These are phyloP conservation scores for Drosophila prolongata DNA, from an alignment of 2,888 invertebrate genomes.

Conservation along the genomic window DNA sequence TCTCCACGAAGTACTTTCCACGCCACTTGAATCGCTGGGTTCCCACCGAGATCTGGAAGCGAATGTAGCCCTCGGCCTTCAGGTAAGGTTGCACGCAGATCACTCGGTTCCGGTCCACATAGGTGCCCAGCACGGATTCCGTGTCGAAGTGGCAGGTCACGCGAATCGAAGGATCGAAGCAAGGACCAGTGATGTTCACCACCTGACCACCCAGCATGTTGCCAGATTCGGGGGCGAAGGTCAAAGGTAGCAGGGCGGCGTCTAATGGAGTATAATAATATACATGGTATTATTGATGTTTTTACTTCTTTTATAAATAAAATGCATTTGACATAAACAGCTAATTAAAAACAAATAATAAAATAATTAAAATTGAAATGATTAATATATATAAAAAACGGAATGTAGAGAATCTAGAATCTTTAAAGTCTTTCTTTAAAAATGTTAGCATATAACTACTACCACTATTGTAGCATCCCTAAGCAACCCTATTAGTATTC, in stretches of 20 bases:
- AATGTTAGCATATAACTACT: no score
- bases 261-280: conserved; percentile 85
- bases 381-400: no score
- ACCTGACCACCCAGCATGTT: conserved; percentile 99
- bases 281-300: no score
- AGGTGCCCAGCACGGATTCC: conserved; percentile 90
- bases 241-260: conserved; percentile 91
- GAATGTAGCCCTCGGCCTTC: conserved; percentile 94
- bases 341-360: no score
- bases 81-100: conserved; percentile 95
- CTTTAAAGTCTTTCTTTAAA: no score
- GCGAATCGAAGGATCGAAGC: conserved; percentile 91
- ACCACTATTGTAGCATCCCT: no score
- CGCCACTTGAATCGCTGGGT: conserved; percentile 94
- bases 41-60: conserved; percentile 93
- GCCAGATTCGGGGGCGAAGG: conserved; percentile 97
- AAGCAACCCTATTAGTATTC: no score
- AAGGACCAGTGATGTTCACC: conserved; percentile 98
- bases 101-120: conserved; percentile 92
- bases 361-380: no score
- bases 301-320: no score
- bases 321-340: no score
- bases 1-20: conserved; percentile 96
- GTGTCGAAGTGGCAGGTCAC: conserved; percentile 94
- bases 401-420: no score